Evolutionary conservation across 2,113 vertebrate species (phyloP).

Genomic region (Chiloscyllium plagiosum): DNA sequence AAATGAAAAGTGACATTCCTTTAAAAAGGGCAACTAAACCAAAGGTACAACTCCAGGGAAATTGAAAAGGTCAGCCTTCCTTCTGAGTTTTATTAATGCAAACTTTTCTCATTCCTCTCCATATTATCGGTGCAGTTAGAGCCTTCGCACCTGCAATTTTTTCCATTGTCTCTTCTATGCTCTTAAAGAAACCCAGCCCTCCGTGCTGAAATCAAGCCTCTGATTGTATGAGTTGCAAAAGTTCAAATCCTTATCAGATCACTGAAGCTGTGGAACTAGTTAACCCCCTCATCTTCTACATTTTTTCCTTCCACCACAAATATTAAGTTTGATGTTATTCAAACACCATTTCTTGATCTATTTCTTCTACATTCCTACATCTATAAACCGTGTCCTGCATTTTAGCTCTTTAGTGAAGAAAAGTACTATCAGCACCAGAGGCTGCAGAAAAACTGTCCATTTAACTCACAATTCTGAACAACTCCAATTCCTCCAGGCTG

Average conservation of each 20-base stretch:
- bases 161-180: not conserved
- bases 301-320: not conserved
- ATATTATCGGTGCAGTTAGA: not conserved
- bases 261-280: not conserved
- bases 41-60: not conserved
- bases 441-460: not conserved
- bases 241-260: not conserved
- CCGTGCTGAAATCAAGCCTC: conserved; percentile 4
- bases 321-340: not conserved
- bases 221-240: not conserved
- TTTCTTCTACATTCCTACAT: not conserved
- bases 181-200: not conserved
- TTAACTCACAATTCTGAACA: not conserved
- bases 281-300: not conserved
- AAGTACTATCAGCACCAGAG: not conserved
- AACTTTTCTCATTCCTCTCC: not conserved
- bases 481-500: not conserved
- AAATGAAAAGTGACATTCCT: not conserved
- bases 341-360: not conserved
- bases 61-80: not conserved
- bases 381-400: not conserved
- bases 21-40: conserved; percentile 1
- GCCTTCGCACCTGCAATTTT: not conserved
- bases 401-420: not conserved
- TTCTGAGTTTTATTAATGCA: not conserved